Evolutionary conservation across 2,797 vertebrate genomes (phyloP), one percentile per base, ranked within the genome.

Genomic region (Antrozous pallidus): DNA sequence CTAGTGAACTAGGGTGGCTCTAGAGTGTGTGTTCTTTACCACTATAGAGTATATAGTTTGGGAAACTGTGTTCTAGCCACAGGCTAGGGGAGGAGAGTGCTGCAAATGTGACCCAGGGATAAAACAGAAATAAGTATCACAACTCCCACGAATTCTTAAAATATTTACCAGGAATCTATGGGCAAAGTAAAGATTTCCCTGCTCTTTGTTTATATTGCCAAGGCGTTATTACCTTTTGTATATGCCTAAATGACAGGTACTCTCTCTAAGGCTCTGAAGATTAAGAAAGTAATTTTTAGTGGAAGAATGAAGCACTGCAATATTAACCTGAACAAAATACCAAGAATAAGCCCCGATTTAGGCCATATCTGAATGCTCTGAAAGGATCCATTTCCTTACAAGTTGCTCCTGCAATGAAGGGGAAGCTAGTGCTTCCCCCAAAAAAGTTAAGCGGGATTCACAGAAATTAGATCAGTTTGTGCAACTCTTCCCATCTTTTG

Each of bases 311-410:
- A 82, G 26, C 63, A 65, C 74, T 70, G 6, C 26, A 84, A 58
- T 9, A 85, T 86, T 90, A 84, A 95, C 38, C 42, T 45, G 69
- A 94, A 91, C 74, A 90, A 81, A 88, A 88, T n/a, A 47, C 33
- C 38, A 42, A 80, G 42, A 84, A 78, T 7, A 74, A 87, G 36
- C 5, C 17, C 51, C 10, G 33, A 8, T 70, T 77, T 51, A 73
- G 93, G 45, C 14, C n/a, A 11, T 9, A 61, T 71, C 49, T 45
- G 56, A 92, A 94, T 79, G 65, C 36, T 91, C n/a, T 69, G 75
- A 61, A 94, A 92, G 8, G 40, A 67, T 79, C 67, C 31, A 26
- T 56, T 80, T 38, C 36, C 79, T 92, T 40, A 77, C 17, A 22
- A 54, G 40, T 70, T 84, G 73, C 49, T 78, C 13, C 49, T 24